Evolutionary conservation across 2,113 vertebrate species (phyloP).

Genomic region (Athene noctua): DNA sequence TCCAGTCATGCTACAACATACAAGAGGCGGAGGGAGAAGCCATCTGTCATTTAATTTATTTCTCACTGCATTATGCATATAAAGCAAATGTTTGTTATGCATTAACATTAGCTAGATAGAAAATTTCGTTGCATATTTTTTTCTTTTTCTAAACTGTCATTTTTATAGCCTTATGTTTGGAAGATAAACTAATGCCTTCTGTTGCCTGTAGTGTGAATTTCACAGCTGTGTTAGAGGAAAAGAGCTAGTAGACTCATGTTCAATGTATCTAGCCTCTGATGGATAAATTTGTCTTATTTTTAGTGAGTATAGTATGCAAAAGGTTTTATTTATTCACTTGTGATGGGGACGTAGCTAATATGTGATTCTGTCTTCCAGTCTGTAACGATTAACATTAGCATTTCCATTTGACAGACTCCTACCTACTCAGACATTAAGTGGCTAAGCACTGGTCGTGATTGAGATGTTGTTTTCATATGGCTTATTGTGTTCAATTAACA

Average conservation of each 20-base stretch:
- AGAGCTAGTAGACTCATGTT: background rate
- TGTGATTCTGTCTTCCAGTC: background rate
- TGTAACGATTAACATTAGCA: background rate
- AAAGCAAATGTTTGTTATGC: slow-evolving; percentile 20
- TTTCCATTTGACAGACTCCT: background rate
- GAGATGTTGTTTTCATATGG: background rate
- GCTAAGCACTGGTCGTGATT: background rate
- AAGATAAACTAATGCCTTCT: slow-evolving; percentile 55
- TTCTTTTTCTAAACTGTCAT: slow-evolving; percentile 6
- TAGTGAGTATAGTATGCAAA: background rate
- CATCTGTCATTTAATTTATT: slow-evolving; percentile 65
- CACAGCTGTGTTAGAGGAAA: background rate
- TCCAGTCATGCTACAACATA: slow-evolving; percentile 22
- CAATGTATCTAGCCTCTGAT: background rate
- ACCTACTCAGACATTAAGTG: background rate
- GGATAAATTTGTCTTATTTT: background rate
- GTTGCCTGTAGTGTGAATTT: background rate
- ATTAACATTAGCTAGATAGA: background rate
- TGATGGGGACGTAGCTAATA: background rate
- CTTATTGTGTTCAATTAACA: background rate
- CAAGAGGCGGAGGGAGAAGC: background rate
- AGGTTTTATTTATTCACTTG: background rate
- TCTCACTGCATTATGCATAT: slow-evolving; percentile 22
- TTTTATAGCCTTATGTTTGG: slow-evolving; percentile 50
- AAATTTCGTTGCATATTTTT: slow-evolving; percentile 24